These are phyloP conservation scores for Vidua chalybeata DNA, from an alignment of 2,113 vertebrate species.

Conservation along the genomic window DNA sequence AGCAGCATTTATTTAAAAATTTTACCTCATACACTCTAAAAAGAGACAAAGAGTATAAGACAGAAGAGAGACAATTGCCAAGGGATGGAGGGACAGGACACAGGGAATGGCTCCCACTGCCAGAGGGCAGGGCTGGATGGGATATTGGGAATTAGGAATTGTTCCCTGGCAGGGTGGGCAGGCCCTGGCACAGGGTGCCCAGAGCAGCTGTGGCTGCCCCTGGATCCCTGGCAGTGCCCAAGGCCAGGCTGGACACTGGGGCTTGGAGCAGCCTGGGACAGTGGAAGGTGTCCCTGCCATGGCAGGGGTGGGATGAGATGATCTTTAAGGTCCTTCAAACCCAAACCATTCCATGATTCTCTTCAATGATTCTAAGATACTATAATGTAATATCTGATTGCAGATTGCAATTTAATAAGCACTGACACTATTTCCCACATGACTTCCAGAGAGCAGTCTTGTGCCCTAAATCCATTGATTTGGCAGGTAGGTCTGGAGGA, in stretches of 20 bases:
- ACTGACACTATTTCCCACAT: background rate
- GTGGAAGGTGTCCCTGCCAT: background rate
- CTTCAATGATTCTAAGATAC: background rate
- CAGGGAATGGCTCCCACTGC: background rate
- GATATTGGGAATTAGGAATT: background rate
- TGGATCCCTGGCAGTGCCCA: background rate
- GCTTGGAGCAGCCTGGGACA: background rate
- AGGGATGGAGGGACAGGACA: rapidly evolving
- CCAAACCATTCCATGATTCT: background rate
- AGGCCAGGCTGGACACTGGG: background rate
- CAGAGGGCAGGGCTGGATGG: background rate
- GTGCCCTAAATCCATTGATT: background rate
- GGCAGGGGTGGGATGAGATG: too few relatives aligned
- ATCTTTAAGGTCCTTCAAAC: background rate
- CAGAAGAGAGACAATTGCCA: rapidly evolving
- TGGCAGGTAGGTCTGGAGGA: background rate
- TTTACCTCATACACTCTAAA: background rate
- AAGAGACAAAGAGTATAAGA: background rate
- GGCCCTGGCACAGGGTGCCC: background rate
- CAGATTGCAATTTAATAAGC: background rate
- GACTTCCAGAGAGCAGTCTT: background rate
- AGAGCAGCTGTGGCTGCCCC: background rate
- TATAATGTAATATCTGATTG: background rate
- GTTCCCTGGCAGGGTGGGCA: background rate
- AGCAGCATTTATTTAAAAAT: background rate